Evolutionary conservation across 2,113 vertebrate species (phyloP).

Genomic region (Phocoena sinus): DNA sequence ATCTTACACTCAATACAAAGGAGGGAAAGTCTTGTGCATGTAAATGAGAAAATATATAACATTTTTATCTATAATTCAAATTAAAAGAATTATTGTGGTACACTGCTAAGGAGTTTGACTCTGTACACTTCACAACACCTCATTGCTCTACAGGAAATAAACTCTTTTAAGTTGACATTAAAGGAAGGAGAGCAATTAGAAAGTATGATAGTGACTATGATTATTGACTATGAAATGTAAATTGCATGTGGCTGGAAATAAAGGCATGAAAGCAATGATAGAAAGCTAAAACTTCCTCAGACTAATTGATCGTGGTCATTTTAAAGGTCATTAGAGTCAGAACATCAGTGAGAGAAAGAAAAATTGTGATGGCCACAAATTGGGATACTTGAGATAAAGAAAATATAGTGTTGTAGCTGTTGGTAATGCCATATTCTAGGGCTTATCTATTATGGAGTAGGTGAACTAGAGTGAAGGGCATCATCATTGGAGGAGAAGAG

Average conservation of each 20-base stretch:
- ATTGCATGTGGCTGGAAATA: background rate
- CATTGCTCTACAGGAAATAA: background rate
- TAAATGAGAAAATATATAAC: background rate
- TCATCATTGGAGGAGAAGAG: background rate
- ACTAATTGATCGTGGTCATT: background rate
- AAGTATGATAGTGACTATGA: background rate
- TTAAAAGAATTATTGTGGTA: background rate
- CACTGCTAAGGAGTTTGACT: background rate
- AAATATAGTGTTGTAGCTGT: background rate
- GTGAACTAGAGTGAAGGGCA: background rate
- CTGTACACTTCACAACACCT: background rate
- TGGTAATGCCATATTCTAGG: background rate
- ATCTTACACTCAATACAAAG: background rate
- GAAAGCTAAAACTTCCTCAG: background rate
- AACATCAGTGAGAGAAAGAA: background rate
- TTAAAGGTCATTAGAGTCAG: background rate
- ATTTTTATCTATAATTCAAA: background rate
- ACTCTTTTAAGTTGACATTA: background rate
- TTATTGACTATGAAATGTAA: background rate
- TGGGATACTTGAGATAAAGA: background rate
- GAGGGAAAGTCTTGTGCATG: background rate
- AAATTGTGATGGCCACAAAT: background rate
- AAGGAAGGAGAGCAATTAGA: background rate
- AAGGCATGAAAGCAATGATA: background rate
- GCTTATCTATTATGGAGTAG: background rate